Evolutionary conservation across 2,888 invertebrate genomes (phyloP), one percentile per base, ranked within the genome.

Genomic region (Dicyrtomina minuta): DNA sequence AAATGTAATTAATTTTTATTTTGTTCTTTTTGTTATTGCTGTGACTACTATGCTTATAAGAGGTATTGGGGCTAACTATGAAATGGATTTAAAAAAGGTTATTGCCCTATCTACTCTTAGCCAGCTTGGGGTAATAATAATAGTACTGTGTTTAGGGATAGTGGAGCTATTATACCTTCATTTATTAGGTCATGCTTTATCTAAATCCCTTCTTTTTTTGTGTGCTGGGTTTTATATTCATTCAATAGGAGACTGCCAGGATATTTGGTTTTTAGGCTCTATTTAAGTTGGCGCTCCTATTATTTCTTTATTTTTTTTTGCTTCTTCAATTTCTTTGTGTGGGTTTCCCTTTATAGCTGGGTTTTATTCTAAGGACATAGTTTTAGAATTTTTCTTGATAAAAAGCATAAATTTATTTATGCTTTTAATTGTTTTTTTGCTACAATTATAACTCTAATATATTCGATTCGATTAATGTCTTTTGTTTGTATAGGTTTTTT

Each of bases 91-190:
- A 80, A 90, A 90, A 82, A 90, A 90, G 84, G 88, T 89, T 86
- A 88, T 90, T 88, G 90, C 89, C 80, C 84, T 89, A 80, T 89
- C 90, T 0, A 90, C 89, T 75, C 85, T 90, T 82, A 90, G 89
- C 1, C 90, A 90, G 80, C 83, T 90, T 80, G 89, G 89, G 0
- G 84, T 90, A 80, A 90, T 90, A 85, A 87, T 90, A 81, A 85
- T 86, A 82, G 84, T 85, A 82, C 84, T 89, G 81, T 84, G 84
- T 1, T 81, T 88, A 78, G 85, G 86, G 0, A 82, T 84, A 71
- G 79, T 80, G 74, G 81, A 84, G 71, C 83, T 89, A 79, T 85
- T 87, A 78, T 88, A 88, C 86, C 89, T 89, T 86, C 89, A 90
- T 86, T 82, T 89, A 80, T 82, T 89, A 80, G 87, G 84, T 75